Evolutionary conservation across 2,113 vertebrate species (phyloP), one percentile per base, ranked within the genome.

Genomic region (Passer montanus): DNA sequence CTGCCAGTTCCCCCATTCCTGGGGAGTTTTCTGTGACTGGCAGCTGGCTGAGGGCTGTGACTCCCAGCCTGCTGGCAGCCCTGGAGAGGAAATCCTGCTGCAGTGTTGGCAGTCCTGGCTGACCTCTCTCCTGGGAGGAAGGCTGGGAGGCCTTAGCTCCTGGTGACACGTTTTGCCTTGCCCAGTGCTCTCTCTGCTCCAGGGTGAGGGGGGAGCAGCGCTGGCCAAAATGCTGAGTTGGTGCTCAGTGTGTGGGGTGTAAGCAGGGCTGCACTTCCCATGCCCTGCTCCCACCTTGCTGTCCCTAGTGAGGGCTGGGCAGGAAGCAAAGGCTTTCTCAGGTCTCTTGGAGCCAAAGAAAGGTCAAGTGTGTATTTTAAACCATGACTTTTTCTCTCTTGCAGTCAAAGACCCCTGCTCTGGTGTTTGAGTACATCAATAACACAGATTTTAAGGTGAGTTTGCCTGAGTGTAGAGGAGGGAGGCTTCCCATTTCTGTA

Each of bases 381-480:
- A 83, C 35, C 13, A 64, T 81, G 55, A 37, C 27, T 33, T 53
- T 89, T 37, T 94, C 56, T 89, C 76, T 98, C 86, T 95, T 98
- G 63, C 98, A 99, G 99, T 99, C 99, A 97, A 98, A 99, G 98
- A 99, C 99, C 83, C 99, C 99, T 94, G 99, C 99, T 92, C 98
- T 99, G 97, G 99, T 99, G 97, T 99, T 99, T 98, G 99, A 99
- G 97, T 99, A 99, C 98, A 99, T 99, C 98, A 99, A 99, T 98
- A 99, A 99, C 98, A 99, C 99, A 98, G 99, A 99, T 97, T 99
- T 99, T 98, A 99, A 99, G 99, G 99, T 99, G 98, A 95, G 98
- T 97, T 84, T 93, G 63, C 27, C 58, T 77, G 19, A 26, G 13
- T 37, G n/a, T 68, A 63, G 16, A 55, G 66, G 46, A 58, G 50